These are phyloP conservation scores for Bos javanicus DNA, from an alignment of 2,113 vertebrate species.

Conservation along the genomic window DNA sequence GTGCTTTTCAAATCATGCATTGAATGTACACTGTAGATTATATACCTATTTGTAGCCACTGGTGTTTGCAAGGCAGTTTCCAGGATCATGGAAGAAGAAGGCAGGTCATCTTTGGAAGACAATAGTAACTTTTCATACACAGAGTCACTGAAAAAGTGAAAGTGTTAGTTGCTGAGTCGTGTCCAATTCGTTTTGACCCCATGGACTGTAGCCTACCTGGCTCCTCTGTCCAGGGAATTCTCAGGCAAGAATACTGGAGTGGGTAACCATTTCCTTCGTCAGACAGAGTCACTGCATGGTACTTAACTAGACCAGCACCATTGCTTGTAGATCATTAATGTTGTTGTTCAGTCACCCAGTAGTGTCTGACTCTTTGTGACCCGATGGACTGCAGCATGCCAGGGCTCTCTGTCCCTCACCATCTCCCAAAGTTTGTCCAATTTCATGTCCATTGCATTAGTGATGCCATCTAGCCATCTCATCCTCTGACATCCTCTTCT, in stretches of 20 bases:
- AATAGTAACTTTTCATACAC: neutral
- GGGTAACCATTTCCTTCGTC: neutral
- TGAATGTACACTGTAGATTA: neutral
- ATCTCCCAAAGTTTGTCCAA: neutral
- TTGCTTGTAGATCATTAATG: neutral
- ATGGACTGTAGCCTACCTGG: neutral
- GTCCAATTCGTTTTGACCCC: neutral
- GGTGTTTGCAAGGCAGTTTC: neutral
- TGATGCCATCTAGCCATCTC: neutral
- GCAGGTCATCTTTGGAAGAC: neutral
- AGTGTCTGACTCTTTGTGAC: neutral
- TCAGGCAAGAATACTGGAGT: neutral
- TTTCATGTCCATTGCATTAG: neutral
- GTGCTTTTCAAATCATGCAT: slow-evolving; percentile 46
- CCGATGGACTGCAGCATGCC: neutral
- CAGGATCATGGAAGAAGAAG: neutral
- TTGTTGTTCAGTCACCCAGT: neutral
- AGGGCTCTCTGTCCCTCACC: neutral
- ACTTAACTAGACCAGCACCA: neutral
- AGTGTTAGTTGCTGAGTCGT: neutral
- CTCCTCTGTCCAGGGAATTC: neutral
- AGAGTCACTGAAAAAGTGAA: neutral
- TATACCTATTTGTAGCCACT: neutral
- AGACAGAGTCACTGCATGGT: neutral
- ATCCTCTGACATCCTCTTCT: neutral